Evolutionary conservation across 2,797 vertebrate genomes (phyloP), one percentile per base, ranked within the genome.

Genomic region (Coccyzus lansbergi): DNA sequence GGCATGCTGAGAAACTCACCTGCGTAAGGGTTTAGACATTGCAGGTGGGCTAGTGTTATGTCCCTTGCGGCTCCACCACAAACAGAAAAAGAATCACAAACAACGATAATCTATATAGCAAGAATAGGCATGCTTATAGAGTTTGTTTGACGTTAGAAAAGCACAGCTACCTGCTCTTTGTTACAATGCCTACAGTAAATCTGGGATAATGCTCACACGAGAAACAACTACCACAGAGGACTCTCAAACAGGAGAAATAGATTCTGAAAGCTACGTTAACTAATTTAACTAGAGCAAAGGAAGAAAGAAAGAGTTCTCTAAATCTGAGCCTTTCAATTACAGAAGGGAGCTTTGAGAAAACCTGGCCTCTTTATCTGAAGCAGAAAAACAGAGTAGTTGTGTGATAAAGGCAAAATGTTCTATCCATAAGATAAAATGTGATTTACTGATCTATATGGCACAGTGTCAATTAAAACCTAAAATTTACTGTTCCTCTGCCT

Each of bases 181-280:
- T 96, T 95, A 83, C 64, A 65, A 49, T 42, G 42, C 51, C 72
- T 88, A 92, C 63, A 88, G 92, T 93, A 82, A 96, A 95, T 95
- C 90, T 97, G 88, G 63, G 71, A 62, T 92, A 97, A 96, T 58
- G 67, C 48, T 93, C 83, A 90, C 68, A 31, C 79, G 88, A 49
- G 40, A 95, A 93, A 97, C 93, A 95, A 97, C 11, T 49, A 90
- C 69, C 80, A 75, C 82, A 96, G 56, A 86, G 85, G 62, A 94
- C 53, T 80, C 85, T 94, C 96, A 92, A 88, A 94, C 22, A 85
- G 85, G 83, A 96, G 58, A 84, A 96, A 88, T 36, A 81, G 75
- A 92, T 88, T 92, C 81, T 95, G 93, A 97, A 96, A 97, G 83
- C 67, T 96, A 90, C 97, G 86, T 81, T 94, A 87, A 95, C 81